Conservation (phyloP, 2,797 vertebrate genomes). For the Gymnothorax javanicus region DNA sequence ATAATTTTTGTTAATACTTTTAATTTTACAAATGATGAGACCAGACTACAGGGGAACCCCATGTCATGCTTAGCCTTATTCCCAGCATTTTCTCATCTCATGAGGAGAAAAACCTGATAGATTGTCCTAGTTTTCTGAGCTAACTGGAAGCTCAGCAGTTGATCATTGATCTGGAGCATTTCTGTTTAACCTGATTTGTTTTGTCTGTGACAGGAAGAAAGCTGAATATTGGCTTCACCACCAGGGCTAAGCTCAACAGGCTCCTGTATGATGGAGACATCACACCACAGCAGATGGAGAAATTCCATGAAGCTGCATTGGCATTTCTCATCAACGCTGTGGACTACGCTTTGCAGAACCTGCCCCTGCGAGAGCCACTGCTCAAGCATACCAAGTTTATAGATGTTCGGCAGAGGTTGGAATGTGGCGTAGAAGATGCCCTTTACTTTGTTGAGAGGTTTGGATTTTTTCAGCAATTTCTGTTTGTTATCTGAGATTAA, state of each 20-base stretch:
- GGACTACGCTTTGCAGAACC: slow-evolving; percentile 35
- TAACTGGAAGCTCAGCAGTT: too few relatives aligned
- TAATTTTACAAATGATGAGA: slow-evolving; percentile 12
- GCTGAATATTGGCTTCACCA: slow-evolving; percentile 35
- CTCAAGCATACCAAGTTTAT: slow-evolving; percentile 37
- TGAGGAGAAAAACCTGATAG: too few relatives aligned
- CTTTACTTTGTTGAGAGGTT: too few relatives aligned
- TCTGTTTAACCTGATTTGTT: slow-evolving; percentile 28
- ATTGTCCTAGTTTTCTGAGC: too few relatives aligned
- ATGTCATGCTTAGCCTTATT: slow-evolving; percentile 10
- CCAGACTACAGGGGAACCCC: not conserved
- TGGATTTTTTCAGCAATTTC: not conserved
- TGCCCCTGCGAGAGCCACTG: slow-evolving; percentile 32
- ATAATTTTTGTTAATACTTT: not conserved
- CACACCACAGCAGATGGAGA: slow-evolving; percentile 34
- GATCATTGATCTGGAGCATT: slow-evolving; percentile 22
- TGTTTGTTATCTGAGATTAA: not conserved
- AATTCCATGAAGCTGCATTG: slow-evolving; percentile 35
- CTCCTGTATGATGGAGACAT: slow-evolving; percentile 41
- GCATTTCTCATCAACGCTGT: slow-evolving; percentile 32
- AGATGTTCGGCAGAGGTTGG: not conserved
- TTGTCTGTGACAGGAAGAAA: slow-evolving; percentile 39
- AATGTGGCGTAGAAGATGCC: not conserved
- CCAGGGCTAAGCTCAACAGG: slow-evolving; percentile 32
- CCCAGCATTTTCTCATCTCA: too few relatives aligned